Evolutionary conservation across 2,888 invertebrate species (phyloP), one percentile per base, ranked within the genome.

Genomic region (Mesopsocus fuscifrons): DNA sequence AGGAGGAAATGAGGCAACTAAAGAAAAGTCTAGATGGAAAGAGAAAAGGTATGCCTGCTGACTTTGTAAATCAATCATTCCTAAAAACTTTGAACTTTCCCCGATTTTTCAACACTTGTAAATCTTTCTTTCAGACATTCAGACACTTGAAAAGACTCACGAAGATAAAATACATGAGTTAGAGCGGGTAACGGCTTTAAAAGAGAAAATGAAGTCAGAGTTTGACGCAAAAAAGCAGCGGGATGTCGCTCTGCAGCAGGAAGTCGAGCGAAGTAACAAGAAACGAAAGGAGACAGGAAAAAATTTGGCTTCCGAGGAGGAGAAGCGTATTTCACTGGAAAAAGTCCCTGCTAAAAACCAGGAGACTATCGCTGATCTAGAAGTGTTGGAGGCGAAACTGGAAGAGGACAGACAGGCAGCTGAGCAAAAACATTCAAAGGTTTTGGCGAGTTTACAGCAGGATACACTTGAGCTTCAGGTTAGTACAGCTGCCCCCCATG

Each of bases 281-380:
- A 76, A 78, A 49, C 69, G 77, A 48, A 85, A 84, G 56, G 77
- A 79, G 54, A 68, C 79, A 21, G 76, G 77, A 47, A 70, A 74
- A 40, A 65, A 72, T 13, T 57, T 84, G 2, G 74, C 65, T 48
- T 56, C 55, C 34, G 66, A 65, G 50, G 59, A 59, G 48, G 55
- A 57, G 48, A 66, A 64, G 54, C 62, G 52, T 30, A 41, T 42
- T 15, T 72, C 76, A 38, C 56, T 78, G 15, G 57, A 66, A 48
- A 66, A 64, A 46, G 57, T 77, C 4, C 91, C 91, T 0, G 76
- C 76, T 23, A 79, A 82, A 55, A 82, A 80, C 58, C 64, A 64
- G 45, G 67, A 70, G 47, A 78, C 81, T 54, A 79, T 84, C 40
- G 65, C 66, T 6, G 60, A 62, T 41, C 48, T 66, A 46, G 50